A percentile compares a stretch with the other conserved stretches of the same genome.
phyloP scores from a whole-genome alignment of 2,888 invertebrate species.

The Agriotes lineatus region DNA sequence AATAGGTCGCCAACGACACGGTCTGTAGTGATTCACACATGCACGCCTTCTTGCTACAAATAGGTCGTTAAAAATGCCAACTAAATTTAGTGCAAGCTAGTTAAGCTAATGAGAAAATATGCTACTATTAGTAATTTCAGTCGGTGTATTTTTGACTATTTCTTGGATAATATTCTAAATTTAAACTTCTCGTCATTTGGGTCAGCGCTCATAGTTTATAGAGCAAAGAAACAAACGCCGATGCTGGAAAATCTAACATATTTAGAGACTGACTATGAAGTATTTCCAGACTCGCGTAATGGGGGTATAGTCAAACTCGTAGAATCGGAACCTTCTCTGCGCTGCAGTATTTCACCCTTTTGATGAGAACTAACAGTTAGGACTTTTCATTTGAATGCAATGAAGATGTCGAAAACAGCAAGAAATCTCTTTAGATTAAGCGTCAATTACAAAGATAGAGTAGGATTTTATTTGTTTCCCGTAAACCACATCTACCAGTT shows the following conservation, averaged over 20 bases:
- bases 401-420: too few species aligned
- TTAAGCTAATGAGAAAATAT: conserved; percentile 7
- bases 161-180: conserved; percentile 23
- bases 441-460: too few species aligned
- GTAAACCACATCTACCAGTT: too few species aligned
- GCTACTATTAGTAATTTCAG: background rate
- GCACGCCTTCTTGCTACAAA: background rate
- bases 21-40: background rate
- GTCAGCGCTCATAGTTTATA: conserved; percentile 18
- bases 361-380: too few species aligned
- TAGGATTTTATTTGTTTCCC: too few species aligned
- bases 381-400: too few species aligned
- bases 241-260: background rate
- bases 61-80: background rate
- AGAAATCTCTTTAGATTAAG: too few species aligned
- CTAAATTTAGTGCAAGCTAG: conserved; percentile 6
- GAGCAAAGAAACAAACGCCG: background rate
- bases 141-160: conserved; percentile 7
- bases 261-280: too few species aligned
- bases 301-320: too few species aligned
- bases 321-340: too few species aligned
- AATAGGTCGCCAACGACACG: background rate
- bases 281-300: too few species aligned
- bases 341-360: too few species aligned
- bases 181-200: conserved; percentile 28